Evolutionary conservation across 1,140 invertebrate genomes (phyloP).

Genomic region (Aricia agestis): DNA sequence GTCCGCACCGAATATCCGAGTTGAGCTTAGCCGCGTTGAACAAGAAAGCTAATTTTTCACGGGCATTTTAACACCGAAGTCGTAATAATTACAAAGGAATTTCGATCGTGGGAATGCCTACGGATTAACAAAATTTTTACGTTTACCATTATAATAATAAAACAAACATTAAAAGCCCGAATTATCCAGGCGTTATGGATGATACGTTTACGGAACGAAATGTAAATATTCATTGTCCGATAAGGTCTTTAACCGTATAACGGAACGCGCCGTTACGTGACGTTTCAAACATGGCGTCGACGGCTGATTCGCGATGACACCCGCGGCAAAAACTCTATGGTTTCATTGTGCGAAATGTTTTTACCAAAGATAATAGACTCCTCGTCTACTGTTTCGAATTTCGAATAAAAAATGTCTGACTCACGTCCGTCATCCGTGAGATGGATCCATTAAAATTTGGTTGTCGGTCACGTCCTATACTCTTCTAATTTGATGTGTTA

Average conservation of each 20-base stretch:
- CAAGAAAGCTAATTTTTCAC: neutral
- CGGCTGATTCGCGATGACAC: constrained; percentile 9
- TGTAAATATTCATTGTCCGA: constrained; percentile 15
- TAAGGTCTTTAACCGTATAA: constrained; percentile 16
- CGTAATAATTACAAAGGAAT: neutral
- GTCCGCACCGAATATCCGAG: neutral
- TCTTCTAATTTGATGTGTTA: neutral
- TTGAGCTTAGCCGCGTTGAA: too few relatives aligned
- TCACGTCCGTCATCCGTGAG: neutral
- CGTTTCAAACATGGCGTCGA: constrained; percentile 4
- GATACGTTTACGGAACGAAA: constrained; percentile 9
- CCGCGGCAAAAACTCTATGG: constrained; percentile 8
- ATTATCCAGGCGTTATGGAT: constrained; percentile 5
- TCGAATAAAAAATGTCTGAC: constrained; percentile 3
- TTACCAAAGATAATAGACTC: constrained; percentile 5
- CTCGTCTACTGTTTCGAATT: constrained; percentile 6
- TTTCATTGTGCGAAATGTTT: constrained; percentile 15
- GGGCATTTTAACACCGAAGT: neutral
- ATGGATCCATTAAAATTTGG: neutral
- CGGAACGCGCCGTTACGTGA: constrained; percentile 13
- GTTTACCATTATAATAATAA: neutral
- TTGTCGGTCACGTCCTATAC: neutral
- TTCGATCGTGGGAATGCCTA: neutral
- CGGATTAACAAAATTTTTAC: neutral
- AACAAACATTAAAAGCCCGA: neutral